phyloP scores from a whole-genome alignment of 2,113 vertebrate genomes.

The Felis catus region DNA sequence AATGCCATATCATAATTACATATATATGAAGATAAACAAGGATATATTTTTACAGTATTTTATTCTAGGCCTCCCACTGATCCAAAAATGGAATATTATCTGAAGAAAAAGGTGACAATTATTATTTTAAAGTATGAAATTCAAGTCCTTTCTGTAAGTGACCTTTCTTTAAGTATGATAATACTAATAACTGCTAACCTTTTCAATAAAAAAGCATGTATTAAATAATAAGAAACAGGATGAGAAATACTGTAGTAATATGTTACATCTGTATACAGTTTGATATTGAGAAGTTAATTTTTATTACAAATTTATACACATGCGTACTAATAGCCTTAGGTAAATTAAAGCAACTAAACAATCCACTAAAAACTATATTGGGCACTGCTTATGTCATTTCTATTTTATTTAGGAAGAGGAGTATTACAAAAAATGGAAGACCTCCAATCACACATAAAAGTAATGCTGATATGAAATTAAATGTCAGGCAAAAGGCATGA shows the following conservation, averaged over 20 bases:
- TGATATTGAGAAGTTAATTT: conserved; percentile 5
- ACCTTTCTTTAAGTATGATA: neutral
- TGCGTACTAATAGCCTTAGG: conserved; percentile 51
- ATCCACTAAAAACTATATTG: conserved; percentile 74
- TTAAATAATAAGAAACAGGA: conserved; percentile 25
- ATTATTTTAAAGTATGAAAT: neutral
- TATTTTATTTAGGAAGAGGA: conserved; percentile 83
- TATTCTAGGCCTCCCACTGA: neutral
- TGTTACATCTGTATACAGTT: neutral
- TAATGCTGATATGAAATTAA: conserved; percentile 82
- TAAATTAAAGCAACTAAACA: conserved; percentile 75
- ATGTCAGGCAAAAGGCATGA: conserved; percentile 81
- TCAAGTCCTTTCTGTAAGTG: neutral
- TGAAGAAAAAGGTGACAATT: neutral
- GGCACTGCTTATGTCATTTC: conserved; percentile 74
- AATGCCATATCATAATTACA: neutral
- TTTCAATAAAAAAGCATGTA: neutral
- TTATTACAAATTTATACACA: neutral
- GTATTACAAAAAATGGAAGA: conserved; percentile 85
- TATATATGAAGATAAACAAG: neutral
- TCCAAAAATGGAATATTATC: neutral
- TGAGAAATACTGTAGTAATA: neutral
- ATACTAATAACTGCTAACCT: neutral
- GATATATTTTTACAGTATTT: neutral
- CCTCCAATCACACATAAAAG: conserved; percentile 83